Percentiles rank a stretch among this genome's conserved stretches.
phyloP scores from a whole-genome alignment of 1,140 invertebrate species.

The Brachionus angularis region DNA sequence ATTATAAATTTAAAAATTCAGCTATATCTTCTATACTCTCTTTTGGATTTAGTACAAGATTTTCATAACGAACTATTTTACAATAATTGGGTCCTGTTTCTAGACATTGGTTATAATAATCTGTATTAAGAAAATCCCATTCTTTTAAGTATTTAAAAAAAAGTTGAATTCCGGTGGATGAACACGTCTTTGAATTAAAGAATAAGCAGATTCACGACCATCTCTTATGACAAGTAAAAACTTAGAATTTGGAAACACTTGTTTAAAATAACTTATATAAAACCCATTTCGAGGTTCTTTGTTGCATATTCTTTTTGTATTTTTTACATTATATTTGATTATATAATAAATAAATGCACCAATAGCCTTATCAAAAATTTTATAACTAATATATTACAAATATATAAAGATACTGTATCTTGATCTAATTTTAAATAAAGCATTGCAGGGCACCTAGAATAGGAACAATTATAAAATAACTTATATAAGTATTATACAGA shows the following conservation, averaged over 20 bases:
- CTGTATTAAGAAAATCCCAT: not conserved
- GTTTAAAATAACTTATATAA: constrained; percentile 2
- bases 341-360: not conserved
- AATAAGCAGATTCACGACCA: constrained; percentile 25
- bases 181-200: not conserved
- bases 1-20: not conserved
- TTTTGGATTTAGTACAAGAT: constrained; percentile 9
- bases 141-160: not conserved
- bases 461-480: too few species aligned
- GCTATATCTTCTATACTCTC: not conserved
- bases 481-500: too few species aligned
- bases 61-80: not conserved
- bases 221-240: constrained; percentile 1
- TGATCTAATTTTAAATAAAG: too few species aligned
- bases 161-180: not conserved
- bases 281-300: constrained; percentile 1
- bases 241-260: constrained; percentile 13
- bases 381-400: too few species aligned
- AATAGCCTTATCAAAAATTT: not conserved
- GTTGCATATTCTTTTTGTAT: not conserved
- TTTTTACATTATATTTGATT: not conserved
- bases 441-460: too few species aligned
- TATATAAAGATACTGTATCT: too few species aligned
- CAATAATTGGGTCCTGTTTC: constrained; percentile 1
- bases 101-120: not conserved